Evolutionary conservation across 2,888 invertebrate genomes (phyloP).

Genomic region (Dascillus cervinus): DNA sequence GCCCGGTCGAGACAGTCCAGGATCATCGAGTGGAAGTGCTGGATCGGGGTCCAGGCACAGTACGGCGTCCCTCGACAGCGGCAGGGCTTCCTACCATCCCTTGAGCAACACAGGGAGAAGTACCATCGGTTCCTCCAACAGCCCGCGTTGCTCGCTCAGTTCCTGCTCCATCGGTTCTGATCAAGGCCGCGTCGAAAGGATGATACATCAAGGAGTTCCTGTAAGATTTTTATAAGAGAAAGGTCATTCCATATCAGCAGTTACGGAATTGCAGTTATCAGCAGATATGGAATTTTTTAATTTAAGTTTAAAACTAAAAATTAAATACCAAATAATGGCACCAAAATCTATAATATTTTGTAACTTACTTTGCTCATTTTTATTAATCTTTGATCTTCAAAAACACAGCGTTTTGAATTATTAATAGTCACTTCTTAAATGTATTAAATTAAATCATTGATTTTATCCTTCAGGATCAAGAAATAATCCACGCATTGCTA

Average conservation of each 20-base stretch:
- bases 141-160: constrained; percentile 67
- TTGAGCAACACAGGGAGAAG: constrained; percentile 44
- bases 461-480: constrained; percentile 62
- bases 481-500: constrained; percentile 92
- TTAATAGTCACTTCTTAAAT: no score
- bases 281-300: background rate
- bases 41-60: constrained; percentile 85
- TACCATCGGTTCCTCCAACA: constrained; percentile 47
- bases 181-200: constrained; percentile 63
- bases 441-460: constrained; percentile 6
- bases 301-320: constrained; percentile 2
- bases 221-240: constrained; percentile 42
- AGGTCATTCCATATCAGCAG: no score
- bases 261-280: no score
- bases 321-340: no score
- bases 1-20: constrained; percentile 89
- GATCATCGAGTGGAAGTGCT: constrained; percentile 78
- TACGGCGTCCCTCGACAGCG: constrained; percentile 83
- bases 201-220: constrained; percentile 59
- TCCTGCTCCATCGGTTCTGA: constrained; percentile 69
- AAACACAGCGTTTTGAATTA: no score
- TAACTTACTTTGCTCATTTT: no score
- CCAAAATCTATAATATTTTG: no score
- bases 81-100: constrained; percentile 75
- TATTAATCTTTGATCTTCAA: no score